These are phyloP conservation scores for Lordiphosa collinella DNA, from an alignment of 1,140 invertebrate species.

Conservation along the genomic window DNA sequence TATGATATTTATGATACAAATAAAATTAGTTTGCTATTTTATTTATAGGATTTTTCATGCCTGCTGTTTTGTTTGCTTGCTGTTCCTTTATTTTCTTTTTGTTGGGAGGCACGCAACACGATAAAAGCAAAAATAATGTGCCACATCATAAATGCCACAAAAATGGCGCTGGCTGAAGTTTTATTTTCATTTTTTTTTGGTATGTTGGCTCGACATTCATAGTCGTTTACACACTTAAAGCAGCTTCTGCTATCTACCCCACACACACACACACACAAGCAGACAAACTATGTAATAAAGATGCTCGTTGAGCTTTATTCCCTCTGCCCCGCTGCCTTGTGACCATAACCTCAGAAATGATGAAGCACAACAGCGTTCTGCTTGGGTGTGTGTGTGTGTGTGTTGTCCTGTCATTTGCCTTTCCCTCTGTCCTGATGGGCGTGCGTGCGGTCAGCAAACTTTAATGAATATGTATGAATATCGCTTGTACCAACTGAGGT, in stretches of 20 bases:
- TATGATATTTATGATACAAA: conserved; percentile 62
- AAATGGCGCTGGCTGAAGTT: conserved; percentile 57
- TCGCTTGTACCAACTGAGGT: conserved; percentile 57
- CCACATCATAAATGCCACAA: conserved; percentile 76
- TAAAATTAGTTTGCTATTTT: conserved; percentile 74
- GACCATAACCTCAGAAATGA: conserved; percentile 69
- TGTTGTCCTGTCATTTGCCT: conserved; percentile 3
- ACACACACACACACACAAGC: conserved; percentile 3
- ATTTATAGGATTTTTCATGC: conserved; percentile 43
- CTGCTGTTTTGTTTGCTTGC: neutral
- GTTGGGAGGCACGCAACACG: conserved; percentile 44
- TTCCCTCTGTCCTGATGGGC: conserved; percentile 15
- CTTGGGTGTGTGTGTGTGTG: conserved; percentile 18
- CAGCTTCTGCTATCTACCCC: neutral
- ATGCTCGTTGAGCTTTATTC: conserved; percentile 45
- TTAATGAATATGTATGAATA: conserved; percentile 78
- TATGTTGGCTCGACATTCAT: conserved; percentile 38
- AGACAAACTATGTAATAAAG: conserved; percentile 51
- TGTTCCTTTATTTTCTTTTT: neutral
- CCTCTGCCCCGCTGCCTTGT: conserved; percentile 2
- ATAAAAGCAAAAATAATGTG: conserved; percentile 71
- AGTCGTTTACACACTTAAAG: conserved; percentile 39
- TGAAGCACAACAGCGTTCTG: conserved; percentile 56
- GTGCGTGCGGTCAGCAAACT: conserved; percentile 73
- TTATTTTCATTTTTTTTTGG: conserved; percentile 17